Conservation (phyloP, 23 tunicate species). For the Botrylloides violaceus region DNA sequence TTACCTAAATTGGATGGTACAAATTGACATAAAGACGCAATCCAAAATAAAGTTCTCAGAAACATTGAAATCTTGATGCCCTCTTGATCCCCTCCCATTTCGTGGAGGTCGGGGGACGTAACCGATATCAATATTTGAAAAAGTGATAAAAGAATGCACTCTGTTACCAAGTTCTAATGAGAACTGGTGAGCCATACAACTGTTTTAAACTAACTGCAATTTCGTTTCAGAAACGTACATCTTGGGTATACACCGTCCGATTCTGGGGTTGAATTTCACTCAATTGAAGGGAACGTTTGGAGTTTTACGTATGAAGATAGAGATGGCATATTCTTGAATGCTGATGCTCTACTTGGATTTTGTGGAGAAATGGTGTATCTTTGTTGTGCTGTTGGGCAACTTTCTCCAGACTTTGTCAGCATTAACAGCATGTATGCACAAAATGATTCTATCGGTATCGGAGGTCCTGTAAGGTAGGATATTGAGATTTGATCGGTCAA, state of each 20-base stretch:
- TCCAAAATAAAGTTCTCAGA: no score
- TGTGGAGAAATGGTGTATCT: constrained; percentile 15
- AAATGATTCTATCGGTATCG: constrained; percentile 17
- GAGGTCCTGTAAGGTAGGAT: constrained; percentile 11
- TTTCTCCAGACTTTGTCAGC: background rate
- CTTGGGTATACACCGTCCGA: constrained; percentile 3
- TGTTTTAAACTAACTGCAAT: background rate
- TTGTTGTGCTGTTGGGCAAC: background rate
- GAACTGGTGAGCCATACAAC: no score
- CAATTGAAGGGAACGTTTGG: background rate
- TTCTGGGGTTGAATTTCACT: background rate
- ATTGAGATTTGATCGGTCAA: no score
- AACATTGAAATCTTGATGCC: no score
- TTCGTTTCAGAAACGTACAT: background rate
- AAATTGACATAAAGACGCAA: no score
- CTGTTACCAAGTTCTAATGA: no score
- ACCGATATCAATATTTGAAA: no score
- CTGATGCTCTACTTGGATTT: background rate
- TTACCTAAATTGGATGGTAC: no score
- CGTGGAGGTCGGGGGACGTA: no score
- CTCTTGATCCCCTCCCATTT: no score
- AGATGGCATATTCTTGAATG: constrained; percentile 5
- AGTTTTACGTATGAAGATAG: background rate
- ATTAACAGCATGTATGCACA: background rate
- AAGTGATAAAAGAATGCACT: no score